Percentiles rank a stretch among this genome's conserved stretches.
Evolutionary conservation across 37 sponge, comb jelly and placozoan species (phyloP).

Genomic region (Bolinopsis microptera): DNA sequence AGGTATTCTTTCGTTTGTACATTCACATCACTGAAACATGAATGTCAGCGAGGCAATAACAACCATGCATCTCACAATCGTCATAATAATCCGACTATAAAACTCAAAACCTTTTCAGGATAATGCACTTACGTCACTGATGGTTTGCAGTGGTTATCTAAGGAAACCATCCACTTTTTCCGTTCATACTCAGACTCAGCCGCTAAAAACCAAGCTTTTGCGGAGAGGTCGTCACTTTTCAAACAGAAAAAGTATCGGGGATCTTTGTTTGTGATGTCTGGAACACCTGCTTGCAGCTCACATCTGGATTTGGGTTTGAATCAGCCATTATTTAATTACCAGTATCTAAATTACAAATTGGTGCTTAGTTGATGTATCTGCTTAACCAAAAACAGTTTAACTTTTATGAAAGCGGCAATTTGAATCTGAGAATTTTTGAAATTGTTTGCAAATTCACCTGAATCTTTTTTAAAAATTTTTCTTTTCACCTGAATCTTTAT

Average conservation of each 20-base stretch:
- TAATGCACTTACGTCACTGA: neutral
- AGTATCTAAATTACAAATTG: no score
- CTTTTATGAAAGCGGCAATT: no score
- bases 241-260: neutral
- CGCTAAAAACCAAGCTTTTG: neutral
- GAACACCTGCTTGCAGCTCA: neutral
- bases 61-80: no score
- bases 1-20: neutral
- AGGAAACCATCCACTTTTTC: slow-evolving; percentile 17
- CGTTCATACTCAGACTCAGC: neutral
- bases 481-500: no score
- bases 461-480: no score
- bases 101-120: no score
- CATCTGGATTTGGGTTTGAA: neutral
- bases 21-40: neutral
- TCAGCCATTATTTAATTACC: no score
- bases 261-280: neutral
- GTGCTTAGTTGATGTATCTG: no score
- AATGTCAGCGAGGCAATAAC: no score
- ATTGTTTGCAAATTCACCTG: neutral
- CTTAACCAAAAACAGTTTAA: no score
- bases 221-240: slow-evolving; percentile 7
- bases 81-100: no score
- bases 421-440: neutral
- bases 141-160: neutral